Base-by-base conservation (phyloP, 2,797 vertebrate genomes). In the Prunella strophiata region DNA sequence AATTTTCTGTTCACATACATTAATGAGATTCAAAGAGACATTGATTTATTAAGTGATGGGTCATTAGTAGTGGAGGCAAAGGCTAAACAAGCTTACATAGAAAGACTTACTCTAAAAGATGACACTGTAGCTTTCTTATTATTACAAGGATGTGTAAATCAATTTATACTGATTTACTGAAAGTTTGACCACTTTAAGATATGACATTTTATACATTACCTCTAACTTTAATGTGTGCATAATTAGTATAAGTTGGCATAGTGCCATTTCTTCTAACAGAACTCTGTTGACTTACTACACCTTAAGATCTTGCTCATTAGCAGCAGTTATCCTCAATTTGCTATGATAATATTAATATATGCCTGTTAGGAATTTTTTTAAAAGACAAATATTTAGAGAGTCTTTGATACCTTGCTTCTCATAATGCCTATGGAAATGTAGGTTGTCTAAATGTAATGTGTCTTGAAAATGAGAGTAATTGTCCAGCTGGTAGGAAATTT, bases 21-120 rank as follows among this genome's bases (percentile, higher is more conserved):
- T 94, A 93, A 91, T 93, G 87, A 85, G 62, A 73, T 81, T 47
- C 16, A 93, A 92, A 83, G 15, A 76, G 32, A 42, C 48, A 91
- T 17, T 89, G 86, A 95, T 96, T 96, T 84, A 34, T 73, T 89
- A 66, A 93, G 91, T 93, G 73, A 81, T 58, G 68, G 59, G 8
- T 29, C 36, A 32, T 78, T 90, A 95, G 20, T 12, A 85, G 34
- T 10, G 50, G 32, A 82, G 55, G 22, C 16, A 86, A 75, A 72
- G 65, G 34, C 32, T 81, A 36, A 70, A 59, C 9, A 91, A 91
- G 13, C 9, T 83, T 5, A 1, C 6, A 58, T 15, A 34, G 27
- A 89, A 78, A 66, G 22, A 32, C 29, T 85, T 72, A 42, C 5
- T 81, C 26, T 88, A 36, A 71, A 96, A 88, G 25, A 74, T 70